phyloP scores from a whole-genome alignment of 1,140 invertebrate genomes.

The Cyphomyrmex costatus region DNA sequence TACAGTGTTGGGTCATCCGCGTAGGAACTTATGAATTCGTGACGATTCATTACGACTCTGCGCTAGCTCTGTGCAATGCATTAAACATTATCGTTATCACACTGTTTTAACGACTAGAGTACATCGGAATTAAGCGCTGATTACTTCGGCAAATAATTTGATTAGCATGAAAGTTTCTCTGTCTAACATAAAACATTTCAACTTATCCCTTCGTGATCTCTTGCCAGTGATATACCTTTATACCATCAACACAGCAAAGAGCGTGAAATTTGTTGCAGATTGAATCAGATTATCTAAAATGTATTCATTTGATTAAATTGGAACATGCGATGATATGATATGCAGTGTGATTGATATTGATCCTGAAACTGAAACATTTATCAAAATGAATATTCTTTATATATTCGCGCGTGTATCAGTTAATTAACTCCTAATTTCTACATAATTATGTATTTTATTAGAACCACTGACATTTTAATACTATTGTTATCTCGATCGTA shows the following conservation, averaged over 20 bases:
- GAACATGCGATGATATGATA: slow-evolving; percentile 3
- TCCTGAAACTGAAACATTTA: neutral
- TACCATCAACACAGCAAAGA: neutral
- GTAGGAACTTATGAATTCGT: slow-evolving; percentile 1
- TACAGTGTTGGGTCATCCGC: neutral
- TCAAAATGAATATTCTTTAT: neutral
- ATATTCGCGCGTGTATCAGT: neutral
- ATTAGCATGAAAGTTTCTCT: too few relatives aligned
- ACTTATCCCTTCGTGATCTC: slow-evolving; percentile 15
- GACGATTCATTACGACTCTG: neutral
- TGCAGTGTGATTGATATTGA: slow-evolving; percentile 14
- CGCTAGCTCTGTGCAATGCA: neutral
- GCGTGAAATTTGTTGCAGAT: slow-evolving; percentile 10
- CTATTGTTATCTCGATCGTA: neutral
- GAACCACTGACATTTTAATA: neutral
- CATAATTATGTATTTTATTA: neutral
- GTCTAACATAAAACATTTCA: slow-evolving; percentile 66
- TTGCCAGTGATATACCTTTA: neutral
- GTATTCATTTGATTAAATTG: slow-evolving; percentile 28
- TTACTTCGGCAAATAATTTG: slow-evolving; percentile 61
- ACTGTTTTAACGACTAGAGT: slow-evolving; percentile 63
- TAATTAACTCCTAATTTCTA: slow-evolving; percentile 29
- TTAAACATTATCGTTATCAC: slow-evolving; percentile 49
- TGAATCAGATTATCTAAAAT: slow-evolving; percentile 33
- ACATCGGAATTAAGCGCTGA: slow-evolving; percentile 17